These are phyloP conservation scores for Pachypanchax playfairii DNA, from an alignment of 2,113 vertebrate genomes.

Conservation along the genomic window DNA sequence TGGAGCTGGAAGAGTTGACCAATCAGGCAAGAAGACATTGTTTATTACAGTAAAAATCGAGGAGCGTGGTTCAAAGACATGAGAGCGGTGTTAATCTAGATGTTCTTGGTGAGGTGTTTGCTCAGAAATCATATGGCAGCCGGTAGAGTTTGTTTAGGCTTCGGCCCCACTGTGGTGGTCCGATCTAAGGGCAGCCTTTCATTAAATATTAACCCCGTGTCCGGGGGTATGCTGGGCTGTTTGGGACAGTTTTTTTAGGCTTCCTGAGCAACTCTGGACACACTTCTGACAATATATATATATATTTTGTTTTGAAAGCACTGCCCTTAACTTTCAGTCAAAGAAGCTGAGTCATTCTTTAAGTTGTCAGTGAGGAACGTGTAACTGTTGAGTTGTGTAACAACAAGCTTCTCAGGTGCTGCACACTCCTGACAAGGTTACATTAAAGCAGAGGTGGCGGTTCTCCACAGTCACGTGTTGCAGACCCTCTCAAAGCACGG, in stretches of 20 bases:
- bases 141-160: constrained; percentile 72
- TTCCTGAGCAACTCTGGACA: constrained; percentile 8
- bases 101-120: constrained; percentile 57
- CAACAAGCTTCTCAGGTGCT: constrained; percentile 27
- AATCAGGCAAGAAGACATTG: constrained; percentile 27
- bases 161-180: constrained; percentile 53
- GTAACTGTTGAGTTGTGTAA: constrained; percentile 23
- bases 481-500: background rate
- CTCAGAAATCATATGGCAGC: constrained; percentile 67
- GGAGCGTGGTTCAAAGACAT: constrained; percentile 24
- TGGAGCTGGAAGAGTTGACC: constrained; percentile 32
- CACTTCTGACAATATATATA: too few relatives aligned
- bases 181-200: constrained; percentile 56
- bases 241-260: constrained; percentile 28
- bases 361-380: constrained; percentile 41
- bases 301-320: too few relatives aligned
- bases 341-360: constrained; percentile 31
- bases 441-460: constrained; percentile 49
- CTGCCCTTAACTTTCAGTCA: too few relatives aligned
- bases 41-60: constrained; percentile 22
- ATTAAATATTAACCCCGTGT: constrained; percentile 60
- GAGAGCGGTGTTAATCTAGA: constrained; percentile 53
- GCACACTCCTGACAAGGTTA: background rate
- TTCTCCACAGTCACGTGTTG: constrained; percentile 48
- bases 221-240: constrained; percentile 27